Conservation (phyloP, 2,888 invertebrate genomes). For the Ariolimax columbianus region DNA sequence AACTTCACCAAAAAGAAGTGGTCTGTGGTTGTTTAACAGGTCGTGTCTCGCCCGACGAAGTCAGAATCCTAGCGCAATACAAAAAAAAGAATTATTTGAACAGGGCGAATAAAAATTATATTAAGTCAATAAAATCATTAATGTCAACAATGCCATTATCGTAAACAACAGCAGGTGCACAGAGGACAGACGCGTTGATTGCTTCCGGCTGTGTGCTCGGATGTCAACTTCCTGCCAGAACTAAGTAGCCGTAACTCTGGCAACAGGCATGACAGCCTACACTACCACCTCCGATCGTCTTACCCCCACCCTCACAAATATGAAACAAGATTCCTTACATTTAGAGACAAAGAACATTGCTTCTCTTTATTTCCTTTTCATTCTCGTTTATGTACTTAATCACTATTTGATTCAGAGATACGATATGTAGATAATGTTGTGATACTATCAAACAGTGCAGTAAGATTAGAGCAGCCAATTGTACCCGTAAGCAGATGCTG, state of each 20-base stretch:
- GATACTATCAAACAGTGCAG: no score
- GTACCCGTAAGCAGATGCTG: no score
- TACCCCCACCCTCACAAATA: neutral
- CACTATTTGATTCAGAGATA: no score
- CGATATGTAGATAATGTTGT: no score
- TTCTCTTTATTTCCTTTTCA: no score
- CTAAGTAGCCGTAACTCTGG: conserved; percentile 8
- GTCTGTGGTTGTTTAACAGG: no score
- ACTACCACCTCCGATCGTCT: no score
- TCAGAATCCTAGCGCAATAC: no score
- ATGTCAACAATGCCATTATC: neutral
- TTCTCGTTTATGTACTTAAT: no score
- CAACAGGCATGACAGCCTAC: neutral
- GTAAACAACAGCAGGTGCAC: neutral
- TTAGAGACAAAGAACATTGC: neutral
- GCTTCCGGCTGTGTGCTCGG: neutral
- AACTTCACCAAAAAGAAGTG: no score
- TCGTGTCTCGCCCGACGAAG: no score
- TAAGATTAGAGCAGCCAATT: no score
- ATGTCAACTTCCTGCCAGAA: neutral
- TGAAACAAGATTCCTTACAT: neutral
- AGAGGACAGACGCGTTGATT: neutral
- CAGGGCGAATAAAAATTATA: neutral
- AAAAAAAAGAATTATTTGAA: neutral
- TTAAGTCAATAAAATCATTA: neutral